Evolutionary conservation across 2,888 invertebrate species (phyloP), one percentile per base, ranked within the genome.

Genomic region (Hirtodrosophila trivittata): DNA sequence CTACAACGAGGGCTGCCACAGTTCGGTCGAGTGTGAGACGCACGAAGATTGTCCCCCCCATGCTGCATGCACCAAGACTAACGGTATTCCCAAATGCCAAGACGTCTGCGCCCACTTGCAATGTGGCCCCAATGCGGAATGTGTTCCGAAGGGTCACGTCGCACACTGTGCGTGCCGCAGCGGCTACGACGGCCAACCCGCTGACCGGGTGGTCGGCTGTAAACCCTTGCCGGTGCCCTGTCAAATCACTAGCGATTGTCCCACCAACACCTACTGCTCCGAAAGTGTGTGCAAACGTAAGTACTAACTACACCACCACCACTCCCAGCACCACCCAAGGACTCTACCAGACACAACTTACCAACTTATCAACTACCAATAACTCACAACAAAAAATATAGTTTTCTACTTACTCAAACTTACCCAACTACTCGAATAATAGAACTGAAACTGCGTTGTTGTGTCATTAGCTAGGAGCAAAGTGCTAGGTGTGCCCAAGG

Each of bases 101-200:
- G 95, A 96, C 91, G 95, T 95, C 25, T 97, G 97, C 89, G 94
- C 95, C 81, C 93, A 93, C 74, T 92, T 94, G 0, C 92, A 92
- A 65, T 97, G 97, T 91, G 97, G 96, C 52, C 93, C 93, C 1
- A 97, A 97, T 90, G 93, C 97, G 21, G 96, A 97, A 88, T 97
- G 97, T 89, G 89, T 93, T 58, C 94, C 96, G 60, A 91, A 93
- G 54, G 93, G 95, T 83, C 97, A 97, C 89, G 92, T 92, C 30
- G 95, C 94, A 9, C 93, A 94, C 77, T 97, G 97, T 88, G 93
- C 94, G 78, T 97, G 97, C 89, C 93, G 94, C 81, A 89, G 91
- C 71, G 97, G 95, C 51, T 97, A 95, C 87, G 93, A 94, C 88
- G 97, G 96, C 56, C 94, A 95, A 91, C 93, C 96, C 30, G 92